Evolutionary conservation across 2,888 invertebrate species (phyloP), one percentile per base, ranked within the genome.

Genomic region (Eulithis prunata): DNA sequence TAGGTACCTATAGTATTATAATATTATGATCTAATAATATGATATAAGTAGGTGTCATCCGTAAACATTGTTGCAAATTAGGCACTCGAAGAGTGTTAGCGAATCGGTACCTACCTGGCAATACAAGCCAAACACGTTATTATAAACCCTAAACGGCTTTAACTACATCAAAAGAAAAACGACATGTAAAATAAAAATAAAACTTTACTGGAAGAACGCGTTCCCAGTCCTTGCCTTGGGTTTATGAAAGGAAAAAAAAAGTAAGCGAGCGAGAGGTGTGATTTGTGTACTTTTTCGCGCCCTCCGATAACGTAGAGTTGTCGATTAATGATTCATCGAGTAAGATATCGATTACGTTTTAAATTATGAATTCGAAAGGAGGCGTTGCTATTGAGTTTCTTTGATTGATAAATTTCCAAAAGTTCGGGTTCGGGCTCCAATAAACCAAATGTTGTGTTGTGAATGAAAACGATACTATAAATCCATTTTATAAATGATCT

Each of bases 251-350:
- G 76, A 79, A 80, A 79, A 78, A 80, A 82, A 82, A 41, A 82
- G 58, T 47, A 60, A 46, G 71, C 75, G 78, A 84, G 81, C 77
- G 85, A 86, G 87, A 90, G 84, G 87, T 88, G 90, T 89, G 90
- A 91, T 90, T 90, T 91, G 90, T 90, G 83, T 87, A 85, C 85
- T 85, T 89, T 86, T 90, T 89, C 87, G 83, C 89, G 82, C 87
- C 82, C 76, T 74, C 77, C 84, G 85, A 88, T 89, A 89, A 86
- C 69, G 71, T 75, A 81, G 79, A 81, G 83, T 78, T 78, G 78
- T 79, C 83, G 85, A 86, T 86, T 83, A 83, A 83, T 86, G 84
- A 85, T 85, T 81, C 76, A 81, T 78, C 77, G 77, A 80, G 78
- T 79, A 78, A 79, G 83, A 85, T 88, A 87, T 86, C 85, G 84